Evolutionary conservation across 2,888 invertebrate genomes (phyloP).

Genomic region (Eremobia ochroleuca): DNA sequence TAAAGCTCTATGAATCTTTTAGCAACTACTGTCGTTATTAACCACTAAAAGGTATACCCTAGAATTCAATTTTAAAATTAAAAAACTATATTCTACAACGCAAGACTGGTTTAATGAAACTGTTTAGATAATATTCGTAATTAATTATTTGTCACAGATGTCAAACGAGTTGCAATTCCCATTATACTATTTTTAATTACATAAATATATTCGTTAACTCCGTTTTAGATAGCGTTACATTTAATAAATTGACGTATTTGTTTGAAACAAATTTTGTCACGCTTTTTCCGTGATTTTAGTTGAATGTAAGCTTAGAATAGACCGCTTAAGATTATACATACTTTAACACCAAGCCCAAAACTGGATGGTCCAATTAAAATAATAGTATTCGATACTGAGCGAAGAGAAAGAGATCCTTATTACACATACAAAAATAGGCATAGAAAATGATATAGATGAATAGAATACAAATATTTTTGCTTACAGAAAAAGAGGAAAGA

Average conservation of each 20-base stretch:
- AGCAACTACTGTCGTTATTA: not conserved
- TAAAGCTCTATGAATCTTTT: not conserved
- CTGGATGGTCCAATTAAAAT: not conserved
- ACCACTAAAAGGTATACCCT: not conserved
- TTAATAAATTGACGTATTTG: not conserved
- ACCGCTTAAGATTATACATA: not conserved
- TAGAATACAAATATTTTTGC: constrained; percentile 84
- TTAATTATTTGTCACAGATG: not conserved
- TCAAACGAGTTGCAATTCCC: not conserved
- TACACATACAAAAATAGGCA: constrained; percentile 30
- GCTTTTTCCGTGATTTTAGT: not conserved
- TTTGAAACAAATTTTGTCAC: not conserved
- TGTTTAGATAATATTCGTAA: not conserved
- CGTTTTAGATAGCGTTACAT: not conserved
- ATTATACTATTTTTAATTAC: too few species aligned
- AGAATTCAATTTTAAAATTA: not conserved
- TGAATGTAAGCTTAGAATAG: not conserved
- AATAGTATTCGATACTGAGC: not conserved
- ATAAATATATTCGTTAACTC: not conserved
- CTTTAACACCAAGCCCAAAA: not conserved
- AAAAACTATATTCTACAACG: not conserved
- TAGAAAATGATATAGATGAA: constrained; percentile 74
- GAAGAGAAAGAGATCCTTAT: constrained; percentile 19
- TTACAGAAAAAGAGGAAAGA: constrained; percentile 81
- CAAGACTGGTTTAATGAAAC: not conserved